Evolutionary conservation across 2,888 invertebrate genomes (phyloP).

Genomic region (Thereva unica): DNA sequence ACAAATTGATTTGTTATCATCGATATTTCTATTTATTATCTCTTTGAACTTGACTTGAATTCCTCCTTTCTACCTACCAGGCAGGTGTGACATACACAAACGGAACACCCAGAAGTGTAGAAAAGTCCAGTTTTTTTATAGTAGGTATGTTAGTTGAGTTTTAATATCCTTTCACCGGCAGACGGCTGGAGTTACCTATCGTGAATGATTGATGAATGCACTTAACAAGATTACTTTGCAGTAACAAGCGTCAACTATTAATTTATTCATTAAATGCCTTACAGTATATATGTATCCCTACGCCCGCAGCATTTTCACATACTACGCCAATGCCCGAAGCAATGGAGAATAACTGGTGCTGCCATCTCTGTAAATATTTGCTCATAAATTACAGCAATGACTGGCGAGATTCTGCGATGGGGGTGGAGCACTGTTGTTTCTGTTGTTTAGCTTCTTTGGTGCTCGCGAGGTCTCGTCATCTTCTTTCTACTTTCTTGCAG

Average conservation of each 20-base stretch:
- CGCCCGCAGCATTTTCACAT: slow-evolving; percentile 10
- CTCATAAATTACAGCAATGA: slow-evolving; percentile 35
- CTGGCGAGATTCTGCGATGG: slow-evolving; percentile 18
- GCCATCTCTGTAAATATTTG: slow-evolving; percentile 29
- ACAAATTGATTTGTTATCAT: no score
- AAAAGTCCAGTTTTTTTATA: no score
- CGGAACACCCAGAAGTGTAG: no score
- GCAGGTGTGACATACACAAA: no score
- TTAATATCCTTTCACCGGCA: not conserved
- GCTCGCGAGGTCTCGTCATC: no score
- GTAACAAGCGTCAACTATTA: slow-evolving; percentile 37
- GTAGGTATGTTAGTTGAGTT: no score
- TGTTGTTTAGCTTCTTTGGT: no score
- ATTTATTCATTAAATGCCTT: slow-evolving; percentile 40
- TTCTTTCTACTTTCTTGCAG: no score
- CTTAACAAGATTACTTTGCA: slow-evolving; percentile 41
- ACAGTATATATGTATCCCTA: slow-evolving; percentile 14
- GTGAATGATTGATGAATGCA: slow-evolving; percentile 43
- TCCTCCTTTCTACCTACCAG: no score
- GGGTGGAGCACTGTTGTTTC: not conserved
- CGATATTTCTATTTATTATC: no score
- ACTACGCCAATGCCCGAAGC: not conserved
- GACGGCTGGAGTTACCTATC: not conserved
- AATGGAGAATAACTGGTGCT: not conserved
- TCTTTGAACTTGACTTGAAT: no score